Base-by-base conservation (phyloP, 30 jellyfish, hydroid and myxozoan genomes). In the Catostylus mosaicus region DNA sequence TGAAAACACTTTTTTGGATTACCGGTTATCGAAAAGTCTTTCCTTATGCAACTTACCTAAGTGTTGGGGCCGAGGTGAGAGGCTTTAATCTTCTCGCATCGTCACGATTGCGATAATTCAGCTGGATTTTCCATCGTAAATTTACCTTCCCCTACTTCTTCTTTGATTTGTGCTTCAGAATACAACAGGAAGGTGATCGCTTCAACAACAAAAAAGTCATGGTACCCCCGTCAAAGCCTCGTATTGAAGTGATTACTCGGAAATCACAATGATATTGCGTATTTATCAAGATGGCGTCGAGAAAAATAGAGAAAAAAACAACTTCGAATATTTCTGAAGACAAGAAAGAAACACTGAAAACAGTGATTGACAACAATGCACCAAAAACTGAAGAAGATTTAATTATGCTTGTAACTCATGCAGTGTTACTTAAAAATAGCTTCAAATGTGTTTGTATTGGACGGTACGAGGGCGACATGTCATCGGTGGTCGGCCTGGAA, bases 351-450 rank as follows among this genome's bases (percentile, higher is more conserved):
- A 27, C 10, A 12, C 83, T 82, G 30, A 30, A 30, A 1, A 9
- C 60, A 56, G 59, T 82, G 46, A 70, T 82, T 7, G 48, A 57
- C 0, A 43, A 72, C 36, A 52, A 57, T 18, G 29, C 20, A 31
- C 92, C 92, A 59, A 27, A 71, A 33, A 34, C 80, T 7, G 92
- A 82, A 11, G 86, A 82, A 56, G 86, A 82, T 5, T 45, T 82
- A 33, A 19, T 82, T n/a, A 51, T 57, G 14, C 59, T 82, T 11
- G 76, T 48, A 3, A 33, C 63, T 1, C 92, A 82, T 57, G 80
- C 73, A 9, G 92, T 82, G 0, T 74, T 82, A 20, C 50, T 68
- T 26, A 67, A 70, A 82, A 68, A 82, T 57, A 80, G 78, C 2
- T 69, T 67, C 48, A 37, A 68, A 40, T 12, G 54, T 35, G 77